phyloP scores from a whole-genome alignment of 1,140 invertebrate species.

The Drosophila paulistorum region DNA sequence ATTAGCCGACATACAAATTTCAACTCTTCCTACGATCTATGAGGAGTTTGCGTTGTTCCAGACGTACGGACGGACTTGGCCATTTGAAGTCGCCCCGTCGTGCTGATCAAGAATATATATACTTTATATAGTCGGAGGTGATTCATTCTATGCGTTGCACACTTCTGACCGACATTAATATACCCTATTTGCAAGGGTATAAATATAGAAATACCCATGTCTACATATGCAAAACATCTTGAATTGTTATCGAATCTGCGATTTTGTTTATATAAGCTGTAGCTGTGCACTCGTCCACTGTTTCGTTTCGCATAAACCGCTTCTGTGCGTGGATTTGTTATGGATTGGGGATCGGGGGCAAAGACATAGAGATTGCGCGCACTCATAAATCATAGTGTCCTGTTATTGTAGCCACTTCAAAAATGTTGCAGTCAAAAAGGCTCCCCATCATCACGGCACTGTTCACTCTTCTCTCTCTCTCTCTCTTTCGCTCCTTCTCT shows the following conservation, averaged over 20 bases:
- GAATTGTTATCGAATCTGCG: neutral
- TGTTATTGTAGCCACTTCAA: slow-evolving; percentile 52
- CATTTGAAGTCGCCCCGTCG: too few relatives aligned
- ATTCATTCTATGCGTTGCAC: too few relatives aligned
- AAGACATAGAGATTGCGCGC: slow-evolving; percentile 45
- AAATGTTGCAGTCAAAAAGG: slow-evolving; percentile 30
- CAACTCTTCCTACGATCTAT: too few relatives aligned
- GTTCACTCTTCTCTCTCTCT: neutral
- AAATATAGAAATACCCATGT: too few relatives aligned
- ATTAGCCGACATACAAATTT: too few relatives aligned
- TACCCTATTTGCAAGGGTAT: too few relatives aligned
- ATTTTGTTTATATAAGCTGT: neutral
- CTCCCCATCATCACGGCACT: neutral
- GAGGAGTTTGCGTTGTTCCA: too few relatives aligned
- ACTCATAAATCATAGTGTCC: slow-evolving; percentile 64
- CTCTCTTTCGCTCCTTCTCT: too few relatives aligned
- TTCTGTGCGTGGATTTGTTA: neutral
- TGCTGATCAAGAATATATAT: too few relatives aligned
- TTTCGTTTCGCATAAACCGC: neutral
- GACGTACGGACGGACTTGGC: too few relatives aligned
- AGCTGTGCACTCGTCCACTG: neutral
- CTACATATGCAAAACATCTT: neutral
- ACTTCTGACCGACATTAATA: too few relatives aligned
- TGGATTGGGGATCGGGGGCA: neutral
- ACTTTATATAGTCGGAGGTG: too few relatives aligned